Evolutionary conservation across 2,797 vertebrate genomes (phyloP), one percentile per base, ranked within the genome.

Genomic region (Sebastes itinus): DNA sequence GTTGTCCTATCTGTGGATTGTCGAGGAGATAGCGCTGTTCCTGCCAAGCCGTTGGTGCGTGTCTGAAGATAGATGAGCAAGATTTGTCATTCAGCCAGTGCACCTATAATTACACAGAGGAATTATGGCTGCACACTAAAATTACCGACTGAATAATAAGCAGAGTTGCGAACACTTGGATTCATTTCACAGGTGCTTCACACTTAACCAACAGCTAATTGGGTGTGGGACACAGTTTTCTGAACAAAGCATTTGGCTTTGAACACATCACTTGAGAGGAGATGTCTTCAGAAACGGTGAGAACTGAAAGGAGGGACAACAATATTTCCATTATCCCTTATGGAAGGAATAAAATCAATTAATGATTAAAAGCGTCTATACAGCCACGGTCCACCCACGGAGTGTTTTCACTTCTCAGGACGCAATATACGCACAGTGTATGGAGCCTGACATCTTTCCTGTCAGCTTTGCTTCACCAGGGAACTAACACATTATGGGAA

Each of bases 181-280:
- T 84, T 81, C 23, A 85, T 89, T 91, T 92, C 82, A 88, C 88
- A 89, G 88, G 85, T 89, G 75, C 87, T 93, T 92, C 78, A 85
- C 86, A 80, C 77, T 78, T 91, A 85, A 87, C 78, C 81, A 89
- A 71, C 65, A 80, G 66, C 80, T 88, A 89, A 90, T 84, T 89
- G 64, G 70, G 59, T 76, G 78, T 88, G 68, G 61, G 79, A 70
- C 49, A 42, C 32, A 60, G 52, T 82, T 87, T 82, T 70, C 30
- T 72, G 65, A 83, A 80, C 70, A 85, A 87, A 82, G 58, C 42
- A 35, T 28, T 28, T 7, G 13, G 60, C 75, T 86, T 67, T 85
- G 38, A 81, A 80, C 52, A 55, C 54, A 65, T 80, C 70, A 60
- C 25, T 42, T 64, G 28, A 71, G 64, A 81, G 75, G 46, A 70